These are phyloP conservation scores for Tetrapedia diversipes DNA, from an alignment of 2,888 invertebrate genomes.

Conservation along the genomic window DNA sequence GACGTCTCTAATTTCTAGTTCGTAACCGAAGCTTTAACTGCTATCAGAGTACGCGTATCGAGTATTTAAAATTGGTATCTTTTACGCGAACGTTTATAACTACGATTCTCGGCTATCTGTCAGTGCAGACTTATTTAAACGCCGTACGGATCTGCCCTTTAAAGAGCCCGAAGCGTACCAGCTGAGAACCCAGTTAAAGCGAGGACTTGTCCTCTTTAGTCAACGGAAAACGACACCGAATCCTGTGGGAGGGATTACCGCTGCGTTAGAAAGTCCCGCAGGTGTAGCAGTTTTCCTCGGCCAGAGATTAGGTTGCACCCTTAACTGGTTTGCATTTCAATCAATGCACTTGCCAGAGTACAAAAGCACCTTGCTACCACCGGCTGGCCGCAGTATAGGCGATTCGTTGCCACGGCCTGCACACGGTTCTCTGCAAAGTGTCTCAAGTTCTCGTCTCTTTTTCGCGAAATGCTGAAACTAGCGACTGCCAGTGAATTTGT, in stretches of 20 bases:
- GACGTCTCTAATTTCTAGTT: too few relatives aligned
- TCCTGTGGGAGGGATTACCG: slow-evolving; percentile 45
- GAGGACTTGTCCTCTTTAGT: slow-evolving; percentile 50
- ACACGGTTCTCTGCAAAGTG: neutral
- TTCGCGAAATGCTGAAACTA: neutral
- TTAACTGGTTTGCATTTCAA: slow-evolving; percentile 81
- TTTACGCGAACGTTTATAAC: too few relatives aligned
- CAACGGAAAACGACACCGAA: slow-evolving; percentile 65
- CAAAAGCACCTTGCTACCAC: slow-evolving; percentile 67
- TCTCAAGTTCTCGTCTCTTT: neutral
- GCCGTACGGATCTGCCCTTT: neutral
- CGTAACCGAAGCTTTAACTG: too few relatives aligned
- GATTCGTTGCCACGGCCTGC: slow-evolving; percentile 36
- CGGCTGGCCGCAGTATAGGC: slow-evolving; percentile 65
- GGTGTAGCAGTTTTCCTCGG: slow-evolving; percentile 62
- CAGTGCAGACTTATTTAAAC: too few relatives aligned
- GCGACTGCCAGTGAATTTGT: neutral
- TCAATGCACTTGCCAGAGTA: slow-evolving; percentile 77
- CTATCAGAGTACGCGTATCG: too few relatives aligned
- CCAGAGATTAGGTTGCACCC: slow-evolving; percentile 80
- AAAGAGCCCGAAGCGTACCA: neutral
- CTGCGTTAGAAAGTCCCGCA: slow-evolving; percentile 43
- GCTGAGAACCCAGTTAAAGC: slow-evolving; percentile 38
- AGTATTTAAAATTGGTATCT: too few relatives aligned
- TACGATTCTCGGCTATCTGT: too few relatives aligned